Conservation (phyloP, 2,113 vertebrate species). For the Pithys albifrons region DNA sequence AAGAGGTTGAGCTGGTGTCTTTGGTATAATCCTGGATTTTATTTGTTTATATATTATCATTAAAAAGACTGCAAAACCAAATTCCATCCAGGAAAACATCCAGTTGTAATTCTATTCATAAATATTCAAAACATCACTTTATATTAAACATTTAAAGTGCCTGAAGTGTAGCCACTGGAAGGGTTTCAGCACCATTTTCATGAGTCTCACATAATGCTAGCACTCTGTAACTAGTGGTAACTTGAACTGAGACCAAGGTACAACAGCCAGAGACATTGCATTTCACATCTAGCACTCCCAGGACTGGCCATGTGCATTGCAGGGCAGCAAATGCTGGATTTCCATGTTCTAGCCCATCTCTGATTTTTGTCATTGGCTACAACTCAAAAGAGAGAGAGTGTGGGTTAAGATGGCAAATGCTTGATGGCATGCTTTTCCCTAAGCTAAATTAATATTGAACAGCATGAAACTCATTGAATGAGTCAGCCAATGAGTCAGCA, state of each 20-base stretch:
- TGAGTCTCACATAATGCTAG: not conserved
- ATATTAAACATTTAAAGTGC: not conserved
- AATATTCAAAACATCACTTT: constrained; percentile 1
- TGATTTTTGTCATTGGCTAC: not conserved
- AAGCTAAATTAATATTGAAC: constrained; percentile 29
- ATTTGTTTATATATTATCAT: not conserved
- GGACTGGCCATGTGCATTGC: rapidly evolving
- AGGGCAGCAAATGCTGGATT: not conserved
- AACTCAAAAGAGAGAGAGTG: not conserved
- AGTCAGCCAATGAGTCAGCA: constrained; percentile 51
- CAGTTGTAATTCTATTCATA: not conserved
- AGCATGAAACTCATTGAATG: constrained; percentile 6
- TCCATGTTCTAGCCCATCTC: not conserved
- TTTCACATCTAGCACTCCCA: not conserved
- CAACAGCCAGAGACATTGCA: not conserved
- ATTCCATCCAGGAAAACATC: not conserved
- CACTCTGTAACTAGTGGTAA: not conserved
- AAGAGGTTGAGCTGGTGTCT: not conserved
- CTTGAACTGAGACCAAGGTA: not conserved
- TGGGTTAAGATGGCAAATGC: not conserved
- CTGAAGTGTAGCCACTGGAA: not conserved
- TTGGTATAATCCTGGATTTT: not conserved
- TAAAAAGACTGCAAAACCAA: not conserved
- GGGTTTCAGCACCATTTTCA: not conserved
- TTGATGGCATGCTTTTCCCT: not conserved